A percentile compares a stretch with the other conserved stretches of the same genome.
phyloP scores from a whole-genome alignment of 2,888 invertebrate genomes.

The Pseudococcus longispinus region DNA sequence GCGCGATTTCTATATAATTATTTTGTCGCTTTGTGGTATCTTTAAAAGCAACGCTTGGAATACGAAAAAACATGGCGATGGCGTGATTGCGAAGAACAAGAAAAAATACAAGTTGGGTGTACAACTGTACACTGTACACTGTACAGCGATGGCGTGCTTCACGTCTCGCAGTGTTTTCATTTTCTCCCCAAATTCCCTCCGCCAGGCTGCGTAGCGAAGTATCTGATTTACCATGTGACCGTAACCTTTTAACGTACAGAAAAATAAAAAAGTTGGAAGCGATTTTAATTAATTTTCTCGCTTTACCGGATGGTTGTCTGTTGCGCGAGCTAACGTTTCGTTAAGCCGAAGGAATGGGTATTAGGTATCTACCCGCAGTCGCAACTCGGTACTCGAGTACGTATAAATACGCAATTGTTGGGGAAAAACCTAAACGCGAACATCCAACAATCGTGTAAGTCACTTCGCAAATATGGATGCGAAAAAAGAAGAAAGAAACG shows the following conservation, averaged over 20 bases:
- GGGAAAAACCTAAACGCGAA: neutral
- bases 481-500: neutral
- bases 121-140: too few relatives aligned
- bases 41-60: neutral
- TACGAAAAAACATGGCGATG: neutral
- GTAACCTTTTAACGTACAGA: neutral
- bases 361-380: too few relatives aligned
- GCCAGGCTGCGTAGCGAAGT: neutral
- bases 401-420: neutral
- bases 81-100: neutral
- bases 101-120: neutral
- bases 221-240: neutral
- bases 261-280: neutral
- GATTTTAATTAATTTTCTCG: neutral
- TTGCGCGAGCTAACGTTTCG: neutral
- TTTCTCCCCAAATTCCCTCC: neutral
- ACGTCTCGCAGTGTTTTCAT: neutral
- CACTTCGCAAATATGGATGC: neutral
- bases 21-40: conserved; percentile 11
- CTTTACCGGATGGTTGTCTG: neutral
- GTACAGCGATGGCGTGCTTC: neutral
- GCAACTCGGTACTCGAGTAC: too few relatives aligned
- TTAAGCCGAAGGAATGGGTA: neutral
- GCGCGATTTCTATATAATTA: neutral
- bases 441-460: neutral